Base-by-base conservation (phyloP, 2,797 vertebrate species). In the Taeniopygia guttata region DNA sequence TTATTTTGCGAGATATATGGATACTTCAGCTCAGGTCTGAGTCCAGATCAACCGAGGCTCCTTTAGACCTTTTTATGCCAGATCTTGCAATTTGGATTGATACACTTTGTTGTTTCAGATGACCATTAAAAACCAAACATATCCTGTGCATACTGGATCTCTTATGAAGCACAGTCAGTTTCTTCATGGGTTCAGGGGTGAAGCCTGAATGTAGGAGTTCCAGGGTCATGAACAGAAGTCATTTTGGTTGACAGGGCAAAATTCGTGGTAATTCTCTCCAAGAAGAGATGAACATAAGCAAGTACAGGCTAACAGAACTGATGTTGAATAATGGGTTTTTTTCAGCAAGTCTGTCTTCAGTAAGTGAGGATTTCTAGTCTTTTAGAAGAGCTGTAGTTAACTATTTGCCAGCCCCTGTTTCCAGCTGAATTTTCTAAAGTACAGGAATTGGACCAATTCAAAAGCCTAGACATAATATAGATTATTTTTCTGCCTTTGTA, bases 1-100 rank as follows among this genome's bases (percentile, higher is more conserved):
- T 34, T 56, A 1, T 40, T 26, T 40, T 25, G 19, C 0, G 0
- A 63, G 43, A 11, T 56, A 38, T 13, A 2, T 10, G 45, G 21
- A 32, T 21, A 1, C 54, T 66, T 42, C 13, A 79, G 1, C 32
- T 69, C n/a, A 27, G 9, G 21, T 67, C 30, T 42, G 29, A 46
- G 38, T 75, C 49, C 69, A 23, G 27, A 68, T 19, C 16, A 66
- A 22, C 14, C 0, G 2, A 43, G 32, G 13, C 8, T 78, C 3
- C 25, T 78, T 58, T 14, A 68, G 9, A 5, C 1, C 5, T 56
- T 82, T 83, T 52, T 16, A 2, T 75, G 26, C 22, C 17, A 0
- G 32, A 8, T 51, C 29, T 78, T 58, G 26, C 21, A 49, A 38
- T 87, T 79, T 52, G 5, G 43, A 26, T 58, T 46, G 11, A 30